phyloP scores from a whole-genome alignment of 1,140 invertebrate species.

The Drosophila parvula region DNA sequence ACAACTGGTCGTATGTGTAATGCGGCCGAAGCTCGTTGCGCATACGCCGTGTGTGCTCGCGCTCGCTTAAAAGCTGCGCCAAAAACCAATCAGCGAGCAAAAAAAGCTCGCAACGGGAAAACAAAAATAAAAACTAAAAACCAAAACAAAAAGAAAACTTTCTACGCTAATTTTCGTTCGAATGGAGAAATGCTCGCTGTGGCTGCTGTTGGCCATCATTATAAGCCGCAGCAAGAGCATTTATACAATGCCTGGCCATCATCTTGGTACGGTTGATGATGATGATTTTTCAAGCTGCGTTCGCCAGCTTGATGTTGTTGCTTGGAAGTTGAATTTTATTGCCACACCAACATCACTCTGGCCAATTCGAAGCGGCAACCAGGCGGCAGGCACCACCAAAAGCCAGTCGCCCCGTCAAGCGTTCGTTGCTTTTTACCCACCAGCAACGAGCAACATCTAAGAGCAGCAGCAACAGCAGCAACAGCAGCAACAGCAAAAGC shows the following conservation, averaged over 20 bases:
- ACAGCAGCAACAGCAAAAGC: constrained; percentile 28
- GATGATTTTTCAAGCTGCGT: constrained; percentile 71
- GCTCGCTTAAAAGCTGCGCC: constrained; percentile 27
- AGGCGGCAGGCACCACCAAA: constrained; percentile 44
- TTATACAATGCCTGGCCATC: constrained; percentile 57
- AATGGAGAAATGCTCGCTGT: constrained; percentile 63
- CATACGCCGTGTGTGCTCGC: constrained; percentile 61
- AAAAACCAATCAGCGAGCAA: constrained; percentile 45
- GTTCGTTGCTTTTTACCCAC: constrained; percentile 68
- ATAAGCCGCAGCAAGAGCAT: constrained; percentile 54
- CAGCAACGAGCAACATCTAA: constrained; percentile 49
- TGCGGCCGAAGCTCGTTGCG: constrained; percentile 68
- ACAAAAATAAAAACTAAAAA: constrained; percentile 15
- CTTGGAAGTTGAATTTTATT: constrained; percentile 76
- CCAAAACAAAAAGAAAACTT: constrained; percentile 59
- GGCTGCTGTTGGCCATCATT: constrained; percentile 64
- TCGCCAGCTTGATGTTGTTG: constrained; percentile 53
- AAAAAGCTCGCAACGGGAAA: constrained; percentile 44
- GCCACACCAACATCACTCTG: constrained; percentile 67
- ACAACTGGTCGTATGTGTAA: constrained; percentile 67
- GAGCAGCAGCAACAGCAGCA: constrained; percentile 20
- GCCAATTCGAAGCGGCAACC: constrained; percentile 48
- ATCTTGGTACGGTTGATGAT: constrained; percentile 45
- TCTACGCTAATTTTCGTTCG: constrained; percentile 73
- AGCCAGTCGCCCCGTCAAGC: constrained; percentile 61